These are phyloP conservation scores for Nestor notabilis DNA, from an alignment of 2,113 vertebrate species.

Conservation along the genomic window DNA sequence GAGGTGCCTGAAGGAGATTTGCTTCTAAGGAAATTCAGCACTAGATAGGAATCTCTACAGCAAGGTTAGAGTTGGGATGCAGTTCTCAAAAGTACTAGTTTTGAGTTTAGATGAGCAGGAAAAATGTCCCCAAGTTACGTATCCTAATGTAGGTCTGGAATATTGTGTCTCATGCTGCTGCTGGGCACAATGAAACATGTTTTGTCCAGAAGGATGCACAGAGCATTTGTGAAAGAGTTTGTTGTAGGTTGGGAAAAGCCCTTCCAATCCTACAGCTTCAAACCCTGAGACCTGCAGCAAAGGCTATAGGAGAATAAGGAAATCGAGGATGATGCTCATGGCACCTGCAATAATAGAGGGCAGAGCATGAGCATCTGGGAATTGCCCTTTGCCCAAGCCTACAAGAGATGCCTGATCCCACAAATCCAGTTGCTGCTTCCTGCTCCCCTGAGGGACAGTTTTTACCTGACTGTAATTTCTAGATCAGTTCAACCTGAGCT, in stretches of 20 bases:
- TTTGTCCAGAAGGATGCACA: not conserved
- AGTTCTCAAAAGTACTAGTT: not conserved
- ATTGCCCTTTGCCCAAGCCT: not conserved
- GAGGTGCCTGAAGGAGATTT: too few species aligned
- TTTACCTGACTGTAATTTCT: too few species aligned
- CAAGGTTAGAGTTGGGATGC: not conserved
- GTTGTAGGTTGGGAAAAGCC: too few species aligned
- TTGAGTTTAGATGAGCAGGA: not conserved
- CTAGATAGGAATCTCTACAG: not conserved
- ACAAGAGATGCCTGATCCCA: not conserved
- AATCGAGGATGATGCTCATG: not conserved
- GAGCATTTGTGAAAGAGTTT: not conserved
- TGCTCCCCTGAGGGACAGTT: fast-evolving
- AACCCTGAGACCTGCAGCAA: too few species aligned
- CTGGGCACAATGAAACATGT: fast-evolving
- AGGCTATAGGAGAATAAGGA: not conserved
- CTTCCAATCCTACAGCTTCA: not conserved
- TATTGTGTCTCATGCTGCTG: not conserved
- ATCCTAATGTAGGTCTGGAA: fast-evolving
- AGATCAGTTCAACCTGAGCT: not conserved
- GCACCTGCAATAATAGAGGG: not conserved
- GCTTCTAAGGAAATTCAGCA: not conserved
- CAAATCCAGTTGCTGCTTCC: not conserved
- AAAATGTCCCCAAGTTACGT: fast-evolving
- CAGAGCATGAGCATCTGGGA: not conserved